Base-by-base conservation (phyloP, 2,113 vertebrate genomes). In the Syngnathus floridae region DNA sequence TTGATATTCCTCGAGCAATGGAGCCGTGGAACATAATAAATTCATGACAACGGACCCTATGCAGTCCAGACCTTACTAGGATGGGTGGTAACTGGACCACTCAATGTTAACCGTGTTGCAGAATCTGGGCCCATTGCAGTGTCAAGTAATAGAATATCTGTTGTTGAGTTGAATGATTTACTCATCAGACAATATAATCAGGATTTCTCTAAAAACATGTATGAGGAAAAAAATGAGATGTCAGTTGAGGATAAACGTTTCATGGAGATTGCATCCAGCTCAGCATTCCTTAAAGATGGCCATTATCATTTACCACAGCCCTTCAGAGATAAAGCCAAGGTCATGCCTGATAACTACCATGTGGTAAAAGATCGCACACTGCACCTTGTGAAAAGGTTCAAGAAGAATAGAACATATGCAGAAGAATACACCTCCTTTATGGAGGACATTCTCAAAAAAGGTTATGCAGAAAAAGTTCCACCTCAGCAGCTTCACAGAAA, bases 141-240 rank as follows among this genome's bases (percentile, higher is more conserved):
- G 43, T 2, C 43, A 45, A 16, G 1, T 45, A 45, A 45, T 12
- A 11, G 43, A 13, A 45, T 45, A 4, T 45, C 43, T 12, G 1
- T 45, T 8, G 43, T 13, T 45, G 3, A 45, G 10, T 11, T 45
- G 9, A 45, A 45, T 8, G 43, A 45, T 13, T 16, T 45, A 16
- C 43, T 45, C 3, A 45, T 45, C 43, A 45, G 14, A 35, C 51
- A 66, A 35, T 66, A 66, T 31, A 66, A 66, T 3, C 64, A 56
- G 9, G 65, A 66, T n/a, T 57, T 66, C 54, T 48, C n/a, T 58
- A 41, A 66, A 10, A 21, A 58, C 5, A n/a, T 6, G 1, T 66
- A 57, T 37, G 65, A 58, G 41, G 54, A 63, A 43, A 63, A 45
- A 62, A 62, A 16, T 16, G 41, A 45, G 21, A 62, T 62, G 38